phyloP scores from a whole-genome alignment of 2,113 vertebrate genomes.

The Zosterops lateralis region DNA sequence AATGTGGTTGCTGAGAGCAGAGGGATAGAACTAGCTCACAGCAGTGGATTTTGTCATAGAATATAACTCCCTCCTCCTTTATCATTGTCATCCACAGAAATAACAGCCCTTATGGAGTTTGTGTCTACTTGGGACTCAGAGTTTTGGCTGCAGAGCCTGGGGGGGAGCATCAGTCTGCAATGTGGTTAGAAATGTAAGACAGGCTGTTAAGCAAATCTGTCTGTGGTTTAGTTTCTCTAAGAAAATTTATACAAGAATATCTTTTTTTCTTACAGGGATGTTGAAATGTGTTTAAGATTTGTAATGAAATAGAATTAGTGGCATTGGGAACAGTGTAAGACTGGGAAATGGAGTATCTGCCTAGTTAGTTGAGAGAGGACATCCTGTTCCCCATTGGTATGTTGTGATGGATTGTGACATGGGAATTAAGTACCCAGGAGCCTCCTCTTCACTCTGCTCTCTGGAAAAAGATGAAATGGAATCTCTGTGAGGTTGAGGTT shows the following conservation, averaged over 20 bases:
- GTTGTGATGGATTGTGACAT: background rate
- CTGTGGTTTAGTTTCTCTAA: background rate
- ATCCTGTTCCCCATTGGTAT: background rate
- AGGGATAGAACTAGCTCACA: background rate
- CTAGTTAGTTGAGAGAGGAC: background rate
- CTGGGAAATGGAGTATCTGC: background rate
- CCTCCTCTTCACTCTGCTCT: background rate
- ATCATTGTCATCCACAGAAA: background rate
- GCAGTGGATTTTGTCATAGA: background rate
- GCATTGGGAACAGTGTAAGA: background rate
- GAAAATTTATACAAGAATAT: background rate
- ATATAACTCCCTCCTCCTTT: background rate
- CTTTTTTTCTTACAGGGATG: background rate
- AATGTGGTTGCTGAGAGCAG: background rate
- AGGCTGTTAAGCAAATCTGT: background rate
- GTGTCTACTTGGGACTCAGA: background rate
- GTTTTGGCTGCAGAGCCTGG: background rate
- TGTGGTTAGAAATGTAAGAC: background rate
- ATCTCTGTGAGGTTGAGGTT: background rate
- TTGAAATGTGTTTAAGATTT: background rate
- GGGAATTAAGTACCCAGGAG: background rate
- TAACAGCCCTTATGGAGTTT: background rate
- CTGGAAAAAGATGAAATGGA: background rate
- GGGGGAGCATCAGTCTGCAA: background rate
- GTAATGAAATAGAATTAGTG: background rate